Base-by-base conservation (phyloP, 2,888 invertebrate species). In the Priocnemis perturbator region DNA sequence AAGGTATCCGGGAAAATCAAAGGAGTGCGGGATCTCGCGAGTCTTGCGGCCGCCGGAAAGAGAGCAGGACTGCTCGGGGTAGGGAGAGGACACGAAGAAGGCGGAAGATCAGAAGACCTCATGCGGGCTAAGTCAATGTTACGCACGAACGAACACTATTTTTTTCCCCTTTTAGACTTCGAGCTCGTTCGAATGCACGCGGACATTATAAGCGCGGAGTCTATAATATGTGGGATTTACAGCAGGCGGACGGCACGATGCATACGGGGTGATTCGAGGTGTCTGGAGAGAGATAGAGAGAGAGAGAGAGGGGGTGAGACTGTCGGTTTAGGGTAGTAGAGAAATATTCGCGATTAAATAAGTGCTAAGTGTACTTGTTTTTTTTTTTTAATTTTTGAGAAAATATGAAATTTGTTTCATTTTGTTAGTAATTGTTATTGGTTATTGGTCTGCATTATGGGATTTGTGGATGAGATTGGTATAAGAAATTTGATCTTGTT, bases 1-100 rank as follows among this genome's bases (percentile, higher is more conserved):
- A 26, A 64, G 77, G 83, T 77, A 83, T 81, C 71, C 69, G 58
- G 73, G 70, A 81, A 81, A 84, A 84, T 82, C 85, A 83, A 83
- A 81, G 81, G 75, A 75, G 70, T 74, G 78, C 71, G 79, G 78
- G 72, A 71, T 70, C 76, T 57, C 71, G 80, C 73, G 75, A 15
- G 4, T 20, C 9, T 45, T 63, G 62, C 59, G 30, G 23, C 19
- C 56, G 53, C 59, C 53, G 45, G 59, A 47, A 50, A 50, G 50
- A 50, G 50, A 0, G 17, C 4, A 17, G 7, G 17, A 7, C 50
- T 5, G 50, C n/a, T n/a, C n/a, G n/a, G n/a, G n/a, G n/a, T n/a
- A 50, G 45, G n/a, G 50, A 55, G 19, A 63, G 30, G n/a, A 19
- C 19, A 9, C 19, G 58, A 53, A 17, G 68, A 53, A 48, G 68